Base-by-base conservation (phyloP, 1,140 invertebrate genomes). In the Pseudomyrmex concolor region DNA sequence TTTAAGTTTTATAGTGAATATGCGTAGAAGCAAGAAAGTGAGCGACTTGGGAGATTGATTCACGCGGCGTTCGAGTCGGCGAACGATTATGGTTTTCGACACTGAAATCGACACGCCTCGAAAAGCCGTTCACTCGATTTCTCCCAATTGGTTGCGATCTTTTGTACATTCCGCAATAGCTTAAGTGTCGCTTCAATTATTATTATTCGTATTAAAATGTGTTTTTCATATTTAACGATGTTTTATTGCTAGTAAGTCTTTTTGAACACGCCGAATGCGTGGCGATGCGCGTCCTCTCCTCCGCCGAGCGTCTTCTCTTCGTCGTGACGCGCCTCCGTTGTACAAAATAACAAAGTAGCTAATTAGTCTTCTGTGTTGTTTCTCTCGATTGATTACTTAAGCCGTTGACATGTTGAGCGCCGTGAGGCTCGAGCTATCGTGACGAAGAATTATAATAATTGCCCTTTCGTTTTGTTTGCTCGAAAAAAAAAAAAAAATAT, bases 1-100 rank as follows among this genome's bases (percentile, higher is more conserved):
- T 94, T 94, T 92, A 93, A 86, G 93, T 94, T 94, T 93, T 93
- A 88, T 93, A 94, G 92, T 77, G 64, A 92, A 89, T 92, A 92
- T 84, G 59, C 13, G 80, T 59, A 80, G 76, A 80, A 17, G 55
- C 48, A 55, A 9, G 59, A 34, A 34, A 34, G 34, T 34, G 34
- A 34, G 34, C 76, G 86, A 34, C 55, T 34, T 64, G 70, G 17
- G 50, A 7, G 13, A 2, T 67, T 7, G 19, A 0, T 68, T 19
- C 43, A 22, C 43, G 51, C 22, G 48, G 45, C 5, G 3, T 10
- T n/a, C 50, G 77, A 51, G 51, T 10, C 9, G 66, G 19, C 19
- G 64, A 48, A 57, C 55, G 74, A 51, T 55, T n/a, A 0, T 7
- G 34, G 34, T 34, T 22, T 48, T 54, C 43, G 13, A 15, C 66